Evolutionary conservation across 2,888 invertebrate species (phyloP).

Genomic region (Diplazon laetatorius): DNA sequence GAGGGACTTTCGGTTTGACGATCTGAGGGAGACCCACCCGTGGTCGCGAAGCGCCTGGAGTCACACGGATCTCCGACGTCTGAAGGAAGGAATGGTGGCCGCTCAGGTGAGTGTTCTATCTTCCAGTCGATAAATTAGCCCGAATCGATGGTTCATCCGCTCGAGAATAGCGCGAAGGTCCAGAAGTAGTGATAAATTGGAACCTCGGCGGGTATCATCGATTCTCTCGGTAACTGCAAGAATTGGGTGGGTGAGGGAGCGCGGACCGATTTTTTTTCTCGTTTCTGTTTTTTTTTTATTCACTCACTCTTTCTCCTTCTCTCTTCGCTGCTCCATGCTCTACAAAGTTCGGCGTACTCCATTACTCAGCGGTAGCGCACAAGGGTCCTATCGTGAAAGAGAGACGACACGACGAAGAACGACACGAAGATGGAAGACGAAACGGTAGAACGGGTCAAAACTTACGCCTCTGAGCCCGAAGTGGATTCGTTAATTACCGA

Average conservation of each 20-base stretch:
- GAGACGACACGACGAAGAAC: slow-evolving; percentile 36
- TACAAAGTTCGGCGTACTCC: slow-evolving; percentile 46
- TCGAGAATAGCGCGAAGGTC: slow-evolving; percentile 53
- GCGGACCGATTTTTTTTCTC: neutral
- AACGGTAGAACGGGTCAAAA: slow-evolving; percentile 39
- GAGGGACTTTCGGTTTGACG: slow-evolving; percentile 91
- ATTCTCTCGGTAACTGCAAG: slow-evolving; percentile 25
- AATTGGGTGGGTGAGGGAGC: slow-evolving; percentile 16
- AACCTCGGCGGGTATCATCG: slow-evolving; percentile 24
- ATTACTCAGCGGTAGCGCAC: slow-evolving; percentile 35
- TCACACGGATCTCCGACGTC: slow-evolving; percentile 90
- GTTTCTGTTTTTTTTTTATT: neutral
- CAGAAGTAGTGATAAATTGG: slow-evolving; percentile 42
- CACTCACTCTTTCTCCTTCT: neutral
- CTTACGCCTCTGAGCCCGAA: slow-evolving; percentile 22
- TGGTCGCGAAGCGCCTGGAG: slow-evolving; percentile 90
- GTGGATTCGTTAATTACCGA: slow-evolving; percentile 64
- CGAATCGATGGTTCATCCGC: slow-evolving; percentile 19
- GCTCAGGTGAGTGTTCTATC: slow-evolving; percentile 88
- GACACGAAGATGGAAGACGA: slow-evolving; percentile 39
- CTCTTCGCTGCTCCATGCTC: slow-evolving; percentile 41
- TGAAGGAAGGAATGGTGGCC: slow-evolving; percentile 89
- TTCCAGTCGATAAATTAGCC: slow-evolving; percentile 3
- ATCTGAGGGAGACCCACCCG: slow-evolving; percentile 87
- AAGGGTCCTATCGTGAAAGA: slow-evolving; percentile 25